Percentiles rank a stretch among this genome's conserved stretches.
Conservation (phyloP, 1,140 invertebrate species). For the Ceratitis capitata region DNA sequence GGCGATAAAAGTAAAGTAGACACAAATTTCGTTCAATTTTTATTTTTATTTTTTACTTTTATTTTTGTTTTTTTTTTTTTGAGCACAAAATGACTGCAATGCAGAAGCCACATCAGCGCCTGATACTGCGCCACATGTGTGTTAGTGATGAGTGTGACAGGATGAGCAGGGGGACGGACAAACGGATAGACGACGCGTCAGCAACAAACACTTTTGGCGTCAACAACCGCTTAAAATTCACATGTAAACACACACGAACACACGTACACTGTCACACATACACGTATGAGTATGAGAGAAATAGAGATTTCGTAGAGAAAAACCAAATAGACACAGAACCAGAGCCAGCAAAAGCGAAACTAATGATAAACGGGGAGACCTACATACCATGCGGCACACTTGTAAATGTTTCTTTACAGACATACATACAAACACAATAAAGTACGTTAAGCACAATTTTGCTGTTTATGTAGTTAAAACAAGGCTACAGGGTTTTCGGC, state of each 20-base stretch:
- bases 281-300: background rate
- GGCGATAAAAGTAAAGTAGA: slow-evolving; percentile 5
- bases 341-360: background rate
- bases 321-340: background rate
- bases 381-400: background rate
- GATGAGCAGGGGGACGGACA: too few relatives aligned
- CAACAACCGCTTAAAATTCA: background rate
- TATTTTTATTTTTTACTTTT: too few relatives aligned
- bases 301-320: too few relatives aligned
- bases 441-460: background rate
- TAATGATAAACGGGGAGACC: background rate
- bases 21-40: background rate
- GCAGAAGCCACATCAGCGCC: background rate
- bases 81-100: background rate
- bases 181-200: too few relatives aligned
- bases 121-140: too few relatives aligned
- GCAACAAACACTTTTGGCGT: background rate
- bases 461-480: too few relatives aligned
- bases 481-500: too few relatives aligned
- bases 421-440: background rate
- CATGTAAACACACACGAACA: background rate
- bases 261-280: background rate
- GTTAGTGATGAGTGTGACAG: background rate
- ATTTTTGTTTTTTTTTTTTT: too few relatives aligned
- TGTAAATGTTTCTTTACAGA: too few relatives aligned